A percentile compares a stretch with the other conserved stretches of the same genome.
phyloP scores from a whole-genome alignment of 2,888 invertebrate genomes.

The Eristalis arbustorum region DNA sequence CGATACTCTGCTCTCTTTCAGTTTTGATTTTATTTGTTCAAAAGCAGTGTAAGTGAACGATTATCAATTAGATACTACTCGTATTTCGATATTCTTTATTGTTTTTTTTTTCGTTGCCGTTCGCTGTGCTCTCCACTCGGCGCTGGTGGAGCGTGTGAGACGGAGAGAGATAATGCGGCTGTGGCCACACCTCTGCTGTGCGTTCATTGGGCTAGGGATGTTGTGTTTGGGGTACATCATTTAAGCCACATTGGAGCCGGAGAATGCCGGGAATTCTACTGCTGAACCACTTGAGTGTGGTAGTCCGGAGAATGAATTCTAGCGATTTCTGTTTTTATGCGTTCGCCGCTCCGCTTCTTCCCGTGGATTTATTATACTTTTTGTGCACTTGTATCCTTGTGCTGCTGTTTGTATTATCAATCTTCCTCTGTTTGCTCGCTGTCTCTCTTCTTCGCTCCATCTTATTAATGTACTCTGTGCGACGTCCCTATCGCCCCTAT shows the following conservation, averaged over 20 bases:
- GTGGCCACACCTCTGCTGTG: slow-evolving; percentile 72
- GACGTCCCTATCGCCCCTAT: not conserved
- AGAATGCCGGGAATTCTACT: slow-evolving; percentile 8
- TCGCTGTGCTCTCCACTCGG: not conserved
- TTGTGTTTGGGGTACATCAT: slow-evolving; percentile 46
- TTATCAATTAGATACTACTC: slow-evolving; percentile 61
- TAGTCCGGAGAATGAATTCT: slow-evolving; percentile 40
- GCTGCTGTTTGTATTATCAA: slow-evolving; percentile 34
- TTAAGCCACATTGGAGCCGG: slow-evolving; percentile 63
- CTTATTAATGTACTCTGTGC: not conserved
- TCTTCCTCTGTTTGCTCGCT: slow-evolving; percentile 17
- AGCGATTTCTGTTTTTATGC: slow-evolving; percentile 11
- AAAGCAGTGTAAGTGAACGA: slow-evolving; percentile 65
- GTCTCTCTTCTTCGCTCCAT: not conserved
- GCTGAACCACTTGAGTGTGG: slow-evolving; percentile 47
- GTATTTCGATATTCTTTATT: slow-evolving; percentile 59
- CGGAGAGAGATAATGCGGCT: slow-evolving; percentile 67
- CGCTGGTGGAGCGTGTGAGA: slow-evolving; percentile 62
- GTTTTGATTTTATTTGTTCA: slow-evolving; percentile 2
- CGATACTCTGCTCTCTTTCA: slow-evolving; percentile 50
- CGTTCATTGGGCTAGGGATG: slow-evolving; percentile 72
- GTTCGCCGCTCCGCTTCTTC: slow-evolving; percentile 32
- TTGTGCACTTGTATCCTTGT: slow-evolving; percentile 62
- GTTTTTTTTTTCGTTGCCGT: slow-evolving; percentile 1
- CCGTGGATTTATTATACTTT: slow-evolving; percentile 55